phyloP scores from a whole-genome alignment of 2,113 vertebrate genomes.

The Archocentrus centrarchus region DNA sequence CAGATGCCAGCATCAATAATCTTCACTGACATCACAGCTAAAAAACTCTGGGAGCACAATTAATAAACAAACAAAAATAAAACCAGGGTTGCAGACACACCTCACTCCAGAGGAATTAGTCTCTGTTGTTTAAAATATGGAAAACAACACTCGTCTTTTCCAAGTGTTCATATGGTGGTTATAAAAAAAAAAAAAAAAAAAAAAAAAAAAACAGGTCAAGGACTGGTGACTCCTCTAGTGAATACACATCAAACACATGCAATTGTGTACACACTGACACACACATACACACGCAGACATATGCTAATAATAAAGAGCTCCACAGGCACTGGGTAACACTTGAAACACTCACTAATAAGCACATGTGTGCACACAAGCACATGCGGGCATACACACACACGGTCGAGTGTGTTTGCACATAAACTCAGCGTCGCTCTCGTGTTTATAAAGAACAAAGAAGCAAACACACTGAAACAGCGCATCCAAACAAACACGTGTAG shows the following conservation, averaged over 20 bases:
- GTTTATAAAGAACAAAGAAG: constrained; percentile 38
- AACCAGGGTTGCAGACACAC: constrained; percentile 55
- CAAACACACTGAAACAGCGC: constrained; percentile 48
- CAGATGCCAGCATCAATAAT: constrained; percentile 59
- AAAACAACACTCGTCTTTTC: constrained; percentile 63
- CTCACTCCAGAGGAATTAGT: constrained; percentile 49
- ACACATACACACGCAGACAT: constrained; percentile 49
- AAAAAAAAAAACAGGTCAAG: constrained; percentile 61
- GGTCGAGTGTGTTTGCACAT: constrained; percentile 54
- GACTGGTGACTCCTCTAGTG: constrained; percentile 61
- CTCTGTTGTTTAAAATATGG: constrained; percentile 38
- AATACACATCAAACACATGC: constrained; percentile 72
- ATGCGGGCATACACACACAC: constrained; percentile 56
- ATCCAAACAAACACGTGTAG: constrained; percentile 48
- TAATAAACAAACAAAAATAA: constrained; percentile 58
- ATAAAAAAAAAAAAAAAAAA: not conserved
- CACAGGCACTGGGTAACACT: constrained; percentile 69
- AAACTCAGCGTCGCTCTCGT: constrained; percentile 51
- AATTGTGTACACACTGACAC: constrained; percentile 54
- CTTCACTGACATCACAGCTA: constrained; percentile 29
- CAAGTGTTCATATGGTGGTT: constrained; percentile 60
- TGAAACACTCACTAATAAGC: constrained; percentile 76
- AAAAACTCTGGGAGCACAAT: constrained; percentile 43
- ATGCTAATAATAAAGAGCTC: constrained; percentile 79
- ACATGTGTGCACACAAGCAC: constrained; percentile 57